phyloP scores from a whole-genome alignment of 1,140 invertebrate genomes.

The Orussus abietinus region DNA sequence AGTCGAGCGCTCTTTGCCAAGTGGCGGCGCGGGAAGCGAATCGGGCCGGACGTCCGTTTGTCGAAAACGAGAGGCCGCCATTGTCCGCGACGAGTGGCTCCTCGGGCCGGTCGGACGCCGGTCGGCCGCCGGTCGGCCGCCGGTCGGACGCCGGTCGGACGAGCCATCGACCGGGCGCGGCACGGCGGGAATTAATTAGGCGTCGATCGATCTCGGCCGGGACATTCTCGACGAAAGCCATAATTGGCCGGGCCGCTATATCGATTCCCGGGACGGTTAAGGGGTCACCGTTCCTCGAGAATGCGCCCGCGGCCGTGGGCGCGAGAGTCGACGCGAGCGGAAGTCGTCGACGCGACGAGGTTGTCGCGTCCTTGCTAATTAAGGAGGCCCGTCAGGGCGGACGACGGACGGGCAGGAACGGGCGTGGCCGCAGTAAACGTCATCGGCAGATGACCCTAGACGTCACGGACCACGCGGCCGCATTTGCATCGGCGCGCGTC shows the following conservation, averaged over 20 bases:
- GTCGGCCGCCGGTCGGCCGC: too few relatives aligned
- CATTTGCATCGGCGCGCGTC: constrained; percentile 21
- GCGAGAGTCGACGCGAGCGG: too few relatives aligned
- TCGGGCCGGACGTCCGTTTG: constrained; percentile 10
- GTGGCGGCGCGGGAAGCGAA: constrained; percentile 42
- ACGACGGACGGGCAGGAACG: background rate
- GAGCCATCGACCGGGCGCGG: too few relatives aligned
- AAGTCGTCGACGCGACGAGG: background rate
- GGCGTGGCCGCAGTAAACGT: constrained; percentile 23
- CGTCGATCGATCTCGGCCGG: too few relatives aligned
- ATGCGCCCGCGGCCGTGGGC: too few relatives aligned
- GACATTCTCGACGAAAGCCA: constrained; percentile 50
- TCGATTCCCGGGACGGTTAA: too few relatives aligned
- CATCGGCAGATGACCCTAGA: constrained; percentile 25
- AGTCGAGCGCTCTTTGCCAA: constrained; percentile 49
- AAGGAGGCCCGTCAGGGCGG: constrained; percentile 11
- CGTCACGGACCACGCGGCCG: constrained; percentile 20
- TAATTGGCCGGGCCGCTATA: too few relatives aligned
- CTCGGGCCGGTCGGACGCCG: too few relatives aligned
- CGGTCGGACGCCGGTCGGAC: too few relatives aligned
- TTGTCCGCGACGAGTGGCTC: constrained; percentile 48
- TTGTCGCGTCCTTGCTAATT: constrained; percentile 13
- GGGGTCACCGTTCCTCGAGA: too few relatives aligned
- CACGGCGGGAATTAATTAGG: too few relatives aligned
- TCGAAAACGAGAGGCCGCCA: constrained; percentile 38